Evolutionary conservation across 1,140 invertebrate genomes (phyloP).

Genomic region (Orius laevigatus): DNA sequence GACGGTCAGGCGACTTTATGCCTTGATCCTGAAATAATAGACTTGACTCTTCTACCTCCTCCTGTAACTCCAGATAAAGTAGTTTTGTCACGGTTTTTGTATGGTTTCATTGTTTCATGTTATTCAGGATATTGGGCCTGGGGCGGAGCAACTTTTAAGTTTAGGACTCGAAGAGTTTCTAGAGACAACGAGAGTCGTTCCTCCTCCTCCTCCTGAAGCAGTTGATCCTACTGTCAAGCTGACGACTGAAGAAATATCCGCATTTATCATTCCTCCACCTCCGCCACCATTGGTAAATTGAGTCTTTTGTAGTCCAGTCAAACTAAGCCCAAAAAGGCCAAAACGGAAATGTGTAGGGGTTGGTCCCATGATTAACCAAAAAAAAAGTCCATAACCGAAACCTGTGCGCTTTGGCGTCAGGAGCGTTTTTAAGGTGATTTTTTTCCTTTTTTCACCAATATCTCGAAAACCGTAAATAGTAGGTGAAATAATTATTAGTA

Average conservation of each 20-base stretch:
- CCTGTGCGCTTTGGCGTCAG: too few species aligned
- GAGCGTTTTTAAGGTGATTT: too few species aligned
- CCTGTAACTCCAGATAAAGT: conserved; percentile 31
- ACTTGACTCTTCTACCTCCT: conserved; percentile 73
- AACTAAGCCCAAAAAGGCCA: too few species aligned
- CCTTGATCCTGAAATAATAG: conserved; percentile 76
- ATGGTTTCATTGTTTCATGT: conserved; percentile 19
- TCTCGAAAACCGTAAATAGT: too few species aligned
- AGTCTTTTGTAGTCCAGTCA: not conserved
- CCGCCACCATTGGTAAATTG: conserved; percentile 32
- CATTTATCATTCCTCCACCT: conserved; percentile 65
- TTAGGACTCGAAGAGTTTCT: conserved; percentile 61
- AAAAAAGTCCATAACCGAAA: too few species aligned
- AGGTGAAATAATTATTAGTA: too few species aligned
- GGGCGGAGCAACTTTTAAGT: conserved; percentile 20
- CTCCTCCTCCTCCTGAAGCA: conserved; percentile 45
- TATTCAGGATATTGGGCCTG: conserved; percentile 4
- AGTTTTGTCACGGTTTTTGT: conserved; percentile 20
- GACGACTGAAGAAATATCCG: conserved; percentile 59
- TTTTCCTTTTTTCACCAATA: too few species aligned
- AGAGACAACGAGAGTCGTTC: conserved; percentile 63
- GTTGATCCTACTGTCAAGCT: conserved; percentile 42
- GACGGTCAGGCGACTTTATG: conserved; percentile 38
- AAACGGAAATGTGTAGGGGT: too few species aligned
- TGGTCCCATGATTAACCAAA: too few species aligned